Evolutionary conservation across 2,888 invertebrate genomes (phyloP).

Genomic region (Scaptodrosophila latifasciaeformis): DNA sequence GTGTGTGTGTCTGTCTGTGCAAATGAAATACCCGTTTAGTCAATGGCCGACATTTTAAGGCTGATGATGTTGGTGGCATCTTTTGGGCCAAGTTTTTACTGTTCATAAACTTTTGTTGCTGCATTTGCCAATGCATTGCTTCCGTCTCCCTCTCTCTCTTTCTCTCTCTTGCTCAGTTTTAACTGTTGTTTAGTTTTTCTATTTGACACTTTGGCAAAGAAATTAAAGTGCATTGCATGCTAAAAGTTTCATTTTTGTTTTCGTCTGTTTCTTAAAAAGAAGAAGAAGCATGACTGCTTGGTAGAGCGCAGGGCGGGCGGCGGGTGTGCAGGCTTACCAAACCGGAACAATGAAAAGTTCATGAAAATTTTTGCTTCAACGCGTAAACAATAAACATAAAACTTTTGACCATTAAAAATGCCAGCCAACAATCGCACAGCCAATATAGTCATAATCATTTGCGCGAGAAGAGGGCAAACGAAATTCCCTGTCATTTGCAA

Average conservation of each 20-base stretch:
- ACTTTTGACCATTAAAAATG: slow-evolving; percentile 65
- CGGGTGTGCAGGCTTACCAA: slow-evolving; percentile 33
- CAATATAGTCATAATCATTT: too few relatives aligned
- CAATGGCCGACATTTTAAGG: slow-evolving; percentile 26
- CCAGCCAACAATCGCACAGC: slow-evolving; percentile 14
- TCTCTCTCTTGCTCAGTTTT: too few relatives aligned
- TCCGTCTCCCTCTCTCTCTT: slow-evolving; percentile 27
- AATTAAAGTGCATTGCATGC: slow-evolving; percentile 67
- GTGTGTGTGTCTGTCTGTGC: too few relatives aligned
- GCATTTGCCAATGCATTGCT: slow-evolving; percentile 63
- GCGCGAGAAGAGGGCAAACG: not conserved
- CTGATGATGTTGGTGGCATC: slow-evolving; percentile 48
- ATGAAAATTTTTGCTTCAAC: slow-evolving; percentile 66
- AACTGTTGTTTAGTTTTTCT: not conserved
- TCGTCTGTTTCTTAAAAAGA: slow-evolving; percentile 26
- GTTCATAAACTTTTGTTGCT: slow-evolving; percentile 68
- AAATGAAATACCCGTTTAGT: slow-evolving; percentile 32
- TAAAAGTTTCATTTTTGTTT: slow-evolving; percentile 45
- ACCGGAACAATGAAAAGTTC: slow-evolving; percentile 70
- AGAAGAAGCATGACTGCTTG: slow-evolving; percentile 65
- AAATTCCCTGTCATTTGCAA: not conserved
- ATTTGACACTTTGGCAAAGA: slow-evolving; percentile 16
- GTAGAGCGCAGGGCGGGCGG: slow-evolving; percentile 38
- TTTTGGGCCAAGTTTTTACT: slow-evolving; percentile 57
- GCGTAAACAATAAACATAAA: slow-evolving; percentile 70